phyloP scores from a whole-genome alignment of 2,888 invertebrate genomes.

The Microctonus hyperodae region DNA sequence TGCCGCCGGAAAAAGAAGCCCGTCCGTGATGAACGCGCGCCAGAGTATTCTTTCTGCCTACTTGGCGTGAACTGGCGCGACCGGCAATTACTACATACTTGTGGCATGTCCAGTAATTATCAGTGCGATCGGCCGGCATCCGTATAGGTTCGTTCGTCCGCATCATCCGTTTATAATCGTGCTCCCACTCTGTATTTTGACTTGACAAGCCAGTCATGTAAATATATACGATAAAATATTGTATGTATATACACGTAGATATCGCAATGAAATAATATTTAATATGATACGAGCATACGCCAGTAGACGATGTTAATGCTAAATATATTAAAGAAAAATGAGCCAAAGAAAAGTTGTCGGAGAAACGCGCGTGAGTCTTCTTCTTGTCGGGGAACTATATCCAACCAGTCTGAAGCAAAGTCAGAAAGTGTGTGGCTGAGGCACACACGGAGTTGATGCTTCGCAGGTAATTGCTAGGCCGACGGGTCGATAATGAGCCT shows the following conservation, averaged over 20 bases:
- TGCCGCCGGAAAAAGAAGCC: slow-evolving; percentile 33
- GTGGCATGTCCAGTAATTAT: slow-evolving; percentile 55
- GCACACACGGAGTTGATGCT: slow-evolving; percentile 58
- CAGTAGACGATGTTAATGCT: not conserved
- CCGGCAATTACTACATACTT: slow-evolving; percentile 50
- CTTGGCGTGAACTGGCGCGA: slow-evolving; percentile 48
- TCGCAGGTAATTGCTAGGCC: slow-evolving; percentile 64
- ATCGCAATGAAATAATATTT: not conserved
- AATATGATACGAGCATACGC: slow-evolving; percentile 21
- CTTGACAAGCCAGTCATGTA: slow-evolving; percentile 23
- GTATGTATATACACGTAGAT: not conserved
- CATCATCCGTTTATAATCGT: slow-evolving; percentile 44
- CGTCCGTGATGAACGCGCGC: slow-evolving; percentile 55
- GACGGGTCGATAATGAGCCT: slow-evolving; percentile 64
- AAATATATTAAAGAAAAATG: not conserved
- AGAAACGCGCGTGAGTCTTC: slow-evolving; percentile 14
- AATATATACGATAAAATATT: not conserved
- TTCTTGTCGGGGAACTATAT: not conserved
- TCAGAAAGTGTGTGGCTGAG: slow-evolving; percentile 32
- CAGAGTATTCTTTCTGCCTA: slow-evolving; percentile 59
- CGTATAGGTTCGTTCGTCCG: slow-evolving; percentile 43
- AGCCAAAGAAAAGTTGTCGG: not conserved
- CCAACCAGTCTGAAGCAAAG: slow-evolving; percentile 23
- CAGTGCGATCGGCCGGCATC: slow-evolving; percentile 36
- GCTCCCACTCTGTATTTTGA: slow-evolving; percentile 42